phyloP scores from a whole-genome alignment of 2,797 vertebrate genomes.

The Sciurus vulgaris region DNA sequence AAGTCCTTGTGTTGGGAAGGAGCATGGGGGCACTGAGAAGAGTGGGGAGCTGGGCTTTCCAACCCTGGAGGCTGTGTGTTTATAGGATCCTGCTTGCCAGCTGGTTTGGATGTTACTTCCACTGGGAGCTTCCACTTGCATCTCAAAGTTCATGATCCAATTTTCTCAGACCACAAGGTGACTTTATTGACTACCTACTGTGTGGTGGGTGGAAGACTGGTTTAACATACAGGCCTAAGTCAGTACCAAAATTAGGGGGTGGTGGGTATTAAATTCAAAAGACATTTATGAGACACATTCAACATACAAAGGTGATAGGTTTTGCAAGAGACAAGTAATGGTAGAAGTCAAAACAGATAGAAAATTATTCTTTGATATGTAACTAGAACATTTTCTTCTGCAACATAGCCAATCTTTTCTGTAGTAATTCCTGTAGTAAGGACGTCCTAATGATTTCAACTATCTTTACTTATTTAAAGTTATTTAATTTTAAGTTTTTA shows the following conservation, averaged over 20 bases:
- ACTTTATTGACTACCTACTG: neutral
- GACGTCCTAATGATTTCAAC: neutral
- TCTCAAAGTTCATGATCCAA: neutral
- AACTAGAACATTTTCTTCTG: neutral
- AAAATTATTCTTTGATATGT: neutral
- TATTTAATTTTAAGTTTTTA: neutral
- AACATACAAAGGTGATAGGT: neutral
- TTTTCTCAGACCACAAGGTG: neutral
- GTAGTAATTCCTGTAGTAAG: neutral
- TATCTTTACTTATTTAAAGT: neutral
- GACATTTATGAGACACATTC: neutral
- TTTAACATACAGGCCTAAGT: neutral
- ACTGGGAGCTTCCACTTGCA: neutral
- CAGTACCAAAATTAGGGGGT: neutral
- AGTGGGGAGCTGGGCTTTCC: no score
- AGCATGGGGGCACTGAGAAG: neutral
- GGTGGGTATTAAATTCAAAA: neutral
- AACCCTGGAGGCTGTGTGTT: neutral
- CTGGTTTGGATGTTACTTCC: neutral
- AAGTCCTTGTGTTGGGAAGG: neutral
- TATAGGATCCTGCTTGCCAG: neutral
- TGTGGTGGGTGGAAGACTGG: neutral
- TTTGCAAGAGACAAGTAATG: neutral
- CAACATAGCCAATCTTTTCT: neutral
- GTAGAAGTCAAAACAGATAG: neutral